Percentiles rank a stretch among this genome's conserved stretches.
phyloP scores from a whole-genome alignment of 1,140 invertebrate species.

The Drosophila sproati region DNA sequence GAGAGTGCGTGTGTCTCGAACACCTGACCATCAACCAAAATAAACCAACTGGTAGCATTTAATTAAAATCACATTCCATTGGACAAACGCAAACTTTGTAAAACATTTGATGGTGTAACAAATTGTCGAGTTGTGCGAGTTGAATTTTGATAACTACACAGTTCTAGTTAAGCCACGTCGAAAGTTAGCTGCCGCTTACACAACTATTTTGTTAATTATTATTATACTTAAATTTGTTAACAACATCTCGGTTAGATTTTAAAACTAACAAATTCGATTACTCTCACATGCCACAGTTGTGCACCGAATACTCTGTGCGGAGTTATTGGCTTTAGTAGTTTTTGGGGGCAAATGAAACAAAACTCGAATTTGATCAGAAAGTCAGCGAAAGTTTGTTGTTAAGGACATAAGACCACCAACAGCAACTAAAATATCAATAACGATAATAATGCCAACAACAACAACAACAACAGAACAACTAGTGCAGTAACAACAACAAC shows the following conservation, averaged over 20 bases:
- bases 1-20: not conserved
- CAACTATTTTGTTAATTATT: conserved; percentile 1
- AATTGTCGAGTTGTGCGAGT: not conserved
- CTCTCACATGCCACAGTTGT: not conserved
- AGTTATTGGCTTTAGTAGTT: conserved; percentile 2
- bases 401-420: conserved; percentile 49
- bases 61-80: conserved; percentile 11
- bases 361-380: conserved; percentile 56
- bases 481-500: not conserved
- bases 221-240: conserved; percentile 9
- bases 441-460: conserved; percentile 30
- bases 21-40: not conserved
- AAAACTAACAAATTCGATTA: not conserved
- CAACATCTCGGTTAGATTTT: conserved; percentile 12
- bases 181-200: not conserved
- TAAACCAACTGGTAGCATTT: conserved; percentile 1
- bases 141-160: not conserved
- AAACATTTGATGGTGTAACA: not conserved
- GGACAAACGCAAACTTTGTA: not conserved
- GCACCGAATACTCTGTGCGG: not conserved
- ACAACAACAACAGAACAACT: conserved; percentile 23
- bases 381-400: conserved; percentile 41
- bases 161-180: too few species aligned
- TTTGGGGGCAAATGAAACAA: not conserved
- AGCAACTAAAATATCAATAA: conserved; percentile 34